Evolutionary conservation across 2,113 vertebrate species (phyloP).

Genomic region (Callorhinus ursinus): DNA sequence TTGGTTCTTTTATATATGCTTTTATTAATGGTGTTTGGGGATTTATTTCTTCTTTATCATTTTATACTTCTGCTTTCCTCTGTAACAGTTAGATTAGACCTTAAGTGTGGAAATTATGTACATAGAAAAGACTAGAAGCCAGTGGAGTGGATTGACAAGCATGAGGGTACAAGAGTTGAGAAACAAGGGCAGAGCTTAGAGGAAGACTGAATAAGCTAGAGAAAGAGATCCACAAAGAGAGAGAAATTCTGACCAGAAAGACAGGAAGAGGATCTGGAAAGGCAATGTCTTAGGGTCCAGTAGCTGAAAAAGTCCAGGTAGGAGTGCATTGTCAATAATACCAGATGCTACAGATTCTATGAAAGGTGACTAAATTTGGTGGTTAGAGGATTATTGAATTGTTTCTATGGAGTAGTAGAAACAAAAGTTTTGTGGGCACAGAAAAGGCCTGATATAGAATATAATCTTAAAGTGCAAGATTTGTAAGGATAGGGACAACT

Average conservation of each 20-base stretch:
- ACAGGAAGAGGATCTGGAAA: neutral
- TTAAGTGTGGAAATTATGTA: neutral
- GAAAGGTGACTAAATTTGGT: neutral
- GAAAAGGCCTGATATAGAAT: neutral
- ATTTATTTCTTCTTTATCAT: constrained; percentile 9
- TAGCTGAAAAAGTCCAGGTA: neutral
- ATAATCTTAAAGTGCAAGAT: neutral
- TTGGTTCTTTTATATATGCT: neutral
- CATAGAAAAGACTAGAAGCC: neutral
- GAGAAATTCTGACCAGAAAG: neutral
- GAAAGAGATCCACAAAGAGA: neutral
- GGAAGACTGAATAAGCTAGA: neutral
- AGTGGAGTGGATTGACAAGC: neutral
- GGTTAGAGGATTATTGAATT: neutral
- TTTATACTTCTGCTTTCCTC: neutral
- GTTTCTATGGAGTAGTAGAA: neutral
- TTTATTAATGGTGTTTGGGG: neutral
- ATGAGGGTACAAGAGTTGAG: neutral
- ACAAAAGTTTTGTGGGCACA: neutral
- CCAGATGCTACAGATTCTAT: neutral
- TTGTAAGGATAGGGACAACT: neutral
- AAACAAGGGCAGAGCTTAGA: neutral
- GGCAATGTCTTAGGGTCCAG: neutral
- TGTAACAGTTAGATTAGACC: neutral
- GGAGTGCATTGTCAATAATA: neutral